A percentile compares a stretch with the other conserved stretches of the same genome.
These are phyloP conservation scores for Oncorhynchus kisutch DNA, from an alignment of 2,113 vertebrate species.

Conservation along the genomic window DNA sequence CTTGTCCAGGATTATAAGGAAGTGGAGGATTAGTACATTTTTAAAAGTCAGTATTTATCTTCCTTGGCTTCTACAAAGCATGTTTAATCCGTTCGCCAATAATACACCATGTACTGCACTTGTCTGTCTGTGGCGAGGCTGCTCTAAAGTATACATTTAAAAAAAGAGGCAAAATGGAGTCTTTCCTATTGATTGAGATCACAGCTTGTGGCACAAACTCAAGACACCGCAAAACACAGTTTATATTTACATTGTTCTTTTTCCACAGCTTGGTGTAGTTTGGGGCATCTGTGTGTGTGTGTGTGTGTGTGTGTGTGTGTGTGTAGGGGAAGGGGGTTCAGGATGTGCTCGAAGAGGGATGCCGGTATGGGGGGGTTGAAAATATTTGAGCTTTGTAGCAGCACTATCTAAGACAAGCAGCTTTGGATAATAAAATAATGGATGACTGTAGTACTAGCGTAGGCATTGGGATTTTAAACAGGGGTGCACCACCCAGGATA, in stretches of 20 bases:
- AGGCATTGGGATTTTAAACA: background rate
- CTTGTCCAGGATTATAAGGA: constrained; percentile 69
- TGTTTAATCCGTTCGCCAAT: constrained; percentile 61
- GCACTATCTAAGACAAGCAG: constrained; percentile 32
- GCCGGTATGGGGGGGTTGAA: background rate
- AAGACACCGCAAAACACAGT: no score
- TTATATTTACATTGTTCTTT: no score
- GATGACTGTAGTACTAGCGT: constrained; percentile 13
- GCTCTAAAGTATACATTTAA: constrained; percentile 27
- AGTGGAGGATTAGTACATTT: constrained; percentile 69
- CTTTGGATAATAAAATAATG: constrained; percentile 42
- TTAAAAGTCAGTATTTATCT: constrained; percentile 66
- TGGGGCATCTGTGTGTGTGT: background rate
- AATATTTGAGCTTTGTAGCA: background rate
- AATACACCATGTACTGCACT: constrained; percentile 34
- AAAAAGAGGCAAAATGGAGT: background rate
- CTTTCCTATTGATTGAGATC: no score
- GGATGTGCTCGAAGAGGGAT: background rate
- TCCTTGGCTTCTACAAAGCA: constrained; percentile 53
- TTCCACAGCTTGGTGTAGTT: background rate
- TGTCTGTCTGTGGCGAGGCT: constrained; percentile 8
- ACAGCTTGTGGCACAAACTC: no score
- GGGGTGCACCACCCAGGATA: background rate
- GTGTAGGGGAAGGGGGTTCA: background rate
- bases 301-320: background rate